phyloP scores from a whole-genome alignment of 2,888 invertebrate genomes.

The Monochamus alternatus region DNA sequence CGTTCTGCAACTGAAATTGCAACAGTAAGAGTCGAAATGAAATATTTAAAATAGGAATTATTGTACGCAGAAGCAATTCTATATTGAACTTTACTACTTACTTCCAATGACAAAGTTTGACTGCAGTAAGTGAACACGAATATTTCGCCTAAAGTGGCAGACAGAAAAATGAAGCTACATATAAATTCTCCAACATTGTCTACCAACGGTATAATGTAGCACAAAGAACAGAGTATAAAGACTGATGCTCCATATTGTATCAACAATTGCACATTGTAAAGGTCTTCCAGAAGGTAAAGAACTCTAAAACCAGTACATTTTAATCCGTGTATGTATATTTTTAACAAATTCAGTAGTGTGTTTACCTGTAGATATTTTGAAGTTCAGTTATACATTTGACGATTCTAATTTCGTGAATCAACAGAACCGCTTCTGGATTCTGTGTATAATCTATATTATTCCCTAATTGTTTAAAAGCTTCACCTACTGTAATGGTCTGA shows the following conservation, averaged over 20 bases:
- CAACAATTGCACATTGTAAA: constrained; percentile 41
- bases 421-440: constrained; percentile 8
- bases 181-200: constrained; percentile 35
- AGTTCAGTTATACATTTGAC: constrained; percentile 50
- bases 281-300: constrained; percentile 39
- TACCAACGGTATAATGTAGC: constrained; percentile 42
- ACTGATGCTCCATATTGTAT: constrained; percentile 43
- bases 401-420: constrained; percentile 44
- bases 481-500: constrained; percentile 37
- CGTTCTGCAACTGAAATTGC: constrained; percentile 42
- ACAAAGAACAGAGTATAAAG: constrained; percentile 43
- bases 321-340: not conserved
- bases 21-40: not conserved
- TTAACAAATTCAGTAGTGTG: not conserved
- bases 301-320: constrained; percentile 32
- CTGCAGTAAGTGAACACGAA: constrained; percentile 44
- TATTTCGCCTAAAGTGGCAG: constrained; percentile 41
- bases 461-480: constrained; percentile 44
- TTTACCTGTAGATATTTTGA: constrained; percentile 50
- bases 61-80: no score
- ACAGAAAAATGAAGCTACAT: constrained; percentile 35
- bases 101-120: constrained; percentile 43
- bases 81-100: constrained; percentile 14
- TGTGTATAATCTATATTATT: constrained; percentile 35
- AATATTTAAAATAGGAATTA: no score